Percentiles rank a stretch among this genome's conserved stretches.
Conservation (phyloP, 1,140 invertebrate genomes). For the Penaeus vannamei region DNA sequence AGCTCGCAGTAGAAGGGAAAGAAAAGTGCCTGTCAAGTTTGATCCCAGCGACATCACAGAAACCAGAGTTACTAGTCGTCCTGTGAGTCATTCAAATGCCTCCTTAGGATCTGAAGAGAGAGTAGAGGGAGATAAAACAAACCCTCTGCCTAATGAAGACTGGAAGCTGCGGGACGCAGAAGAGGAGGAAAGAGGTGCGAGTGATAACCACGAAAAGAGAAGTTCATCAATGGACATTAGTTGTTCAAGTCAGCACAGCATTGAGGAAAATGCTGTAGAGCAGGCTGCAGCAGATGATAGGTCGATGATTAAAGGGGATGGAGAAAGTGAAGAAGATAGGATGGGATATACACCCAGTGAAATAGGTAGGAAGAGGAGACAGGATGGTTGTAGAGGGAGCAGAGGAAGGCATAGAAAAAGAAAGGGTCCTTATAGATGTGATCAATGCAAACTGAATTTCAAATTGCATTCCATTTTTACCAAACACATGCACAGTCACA, state of each 20-base stretch:
- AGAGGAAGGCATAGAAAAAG: background rate
- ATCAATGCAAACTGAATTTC: constrained; percentile 21
- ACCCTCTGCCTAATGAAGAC: too few relatives aligned
- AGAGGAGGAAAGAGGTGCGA: too few relatives aligned
- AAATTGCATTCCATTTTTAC: constrained; percentile 19
- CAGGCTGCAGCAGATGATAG: too few relatives aligned
- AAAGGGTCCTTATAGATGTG: constrained; percentile 12
- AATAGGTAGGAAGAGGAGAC: background rate
- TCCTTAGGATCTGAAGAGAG: background rate
- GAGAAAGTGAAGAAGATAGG: too few relatives aligned
- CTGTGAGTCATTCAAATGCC: background rate
- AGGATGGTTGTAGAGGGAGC: background rate
- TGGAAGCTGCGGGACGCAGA: too few relatives aligned
- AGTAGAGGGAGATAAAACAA: too few relatives aligned
- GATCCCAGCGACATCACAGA: constrained; percentile 14
- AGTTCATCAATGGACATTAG: too few relatives aligned
- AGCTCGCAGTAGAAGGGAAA: constrained; percentile 17
- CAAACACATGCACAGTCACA: constrained; percentile 29
- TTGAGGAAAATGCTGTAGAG: too few relatives aligned
- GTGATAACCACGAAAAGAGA: too few relatives aligned
- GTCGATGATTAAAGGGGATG: too few relatives aligned
- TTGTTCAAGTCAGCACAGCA: too few relatives aligned
- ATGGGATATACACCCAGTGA: too few relatives aligned
- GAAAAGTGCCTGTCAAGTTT: constrained; percentile 30
- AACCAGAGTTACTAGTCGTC: constrained; percentile 9